Conservation (phyloP, 2,888 invertebrate species). For the Caenorhabditis sp. region DNA sequence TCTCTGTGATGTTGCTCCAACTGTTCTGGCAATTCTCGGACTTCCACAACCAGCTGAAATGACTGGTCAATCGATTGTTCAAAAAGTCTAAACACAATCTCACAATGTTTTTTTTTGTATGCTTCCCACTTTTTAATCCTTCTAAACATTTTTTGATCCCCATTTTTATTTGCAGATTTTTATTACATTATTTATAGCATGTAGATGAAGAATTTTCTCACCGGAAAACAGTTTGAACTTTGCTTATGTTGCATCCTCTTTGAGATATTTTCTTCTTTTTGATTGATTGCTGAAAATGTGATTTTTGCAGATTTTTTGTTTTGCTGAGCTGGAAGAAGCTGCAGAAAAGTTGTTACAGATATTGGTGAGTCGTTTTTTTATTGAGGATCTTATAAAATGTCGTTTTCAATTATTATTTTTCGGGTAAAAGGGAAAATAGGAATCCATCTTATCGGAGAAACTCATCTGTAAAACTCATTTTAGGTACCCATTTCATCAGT, state of each 20-base stretch:
- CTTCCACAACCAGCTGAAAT: conserved; percentile 70
- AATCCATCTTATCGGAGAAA: too few species aligned
- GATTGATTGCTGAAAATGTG: too few species aligned
- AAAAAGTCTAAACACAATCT: conserved; percentile 39
- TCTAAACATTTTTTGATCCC: conserved; percentile 3
- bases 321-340: too few species aligned
- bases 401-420: too few species aligned
- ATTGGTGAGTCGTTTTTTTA: too few species aligned
- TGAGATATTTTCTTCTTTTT: too few species aligned
- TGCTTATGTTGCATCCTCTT: not conserved
- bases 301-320: too few species aligned
- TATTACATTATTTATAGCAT: conserved; percentile 7
- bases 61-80: conserved; percentile 64
- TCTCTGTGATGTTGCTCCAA: conserved; percentile 73
- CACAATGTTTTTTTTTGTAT: not conserved
- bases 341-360: too few species aligned
- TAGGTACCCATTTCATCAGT: too few species aligned
- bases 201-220: not conserved
- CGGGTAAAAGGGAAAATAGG: too few species aligned
- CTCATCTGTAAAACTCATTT: too few species aligned
- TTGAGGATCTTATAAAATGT: too few species aligned
- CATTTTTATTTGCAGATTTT: conserved; percentile 7
- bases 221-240: not conserved
- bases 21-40: conserved; percentile 71
- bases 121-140: conserved; percentile 5